phyloP scores from a whole-genome alignment of 1,140 invertebrate species.

The Hylaeus anthracinus region DNA sequence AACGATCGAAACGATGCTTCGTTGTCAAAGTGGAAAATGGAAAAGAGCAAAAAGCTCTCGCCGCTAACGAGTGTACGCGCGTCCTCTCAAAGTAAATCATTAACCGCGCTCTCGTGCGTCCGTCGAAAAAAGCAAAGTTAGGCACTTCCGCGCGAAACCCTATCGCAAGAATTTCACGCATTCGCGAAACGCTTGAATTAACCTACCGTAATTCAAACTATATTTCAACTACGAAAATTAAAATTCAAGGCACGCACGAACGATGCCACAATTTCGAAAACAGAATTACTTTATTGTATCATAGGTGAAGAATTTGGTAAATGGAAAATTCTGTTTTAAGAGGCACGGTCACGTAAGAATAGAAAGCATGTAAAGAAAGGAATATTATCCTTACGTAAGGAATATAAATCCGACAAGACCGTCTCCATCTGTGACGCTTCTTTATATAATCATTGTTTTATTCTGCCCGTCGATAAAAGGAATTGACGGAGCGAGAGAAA shows the following conservation, averaged over 20 bases:
- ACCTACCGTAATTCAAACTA: too few species aligned
- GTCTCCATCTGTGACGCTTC: neutral
- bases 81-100: slow-evolving; percentile 58
- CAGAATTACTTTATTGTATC: too few species aligned
- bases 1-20: slow-evolving; percentile 1
- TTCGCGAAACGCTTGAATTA: neutral
- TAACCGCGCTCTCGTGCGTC: slow-evolving; percentile 17
- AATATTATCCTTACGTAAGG: neutral
- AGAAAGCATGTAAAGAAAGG: too few species aligned
- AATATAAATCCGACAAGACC: neutral
- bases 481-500: neutral
- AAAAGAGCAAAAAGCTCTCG: slow-evolving; percentile 41
- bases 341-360: neutral
- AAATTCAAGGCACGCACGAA: too few species aligned
- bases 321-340: neutral
- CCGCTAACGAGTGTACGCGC: slow-evolving; percentile 51
- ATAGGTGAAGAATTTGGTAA: too few species aligned
- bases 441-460: slow-evolving; percentile 12
- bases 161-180: neutral
- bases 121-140: neutral
- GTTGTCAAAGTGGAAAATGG: slow-evolving; percentile 20
- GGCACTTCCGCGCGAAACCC: neutral
- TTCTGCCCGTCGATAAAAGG: neutral
- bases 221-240: too few species aligned
- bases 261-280: too few species aligned